Evolutionary conservation across 2,113 vertebrate species (phyloP), one percentile per base, ranked within the genome.

Genomic region (Lates calcarifer): DNA sequence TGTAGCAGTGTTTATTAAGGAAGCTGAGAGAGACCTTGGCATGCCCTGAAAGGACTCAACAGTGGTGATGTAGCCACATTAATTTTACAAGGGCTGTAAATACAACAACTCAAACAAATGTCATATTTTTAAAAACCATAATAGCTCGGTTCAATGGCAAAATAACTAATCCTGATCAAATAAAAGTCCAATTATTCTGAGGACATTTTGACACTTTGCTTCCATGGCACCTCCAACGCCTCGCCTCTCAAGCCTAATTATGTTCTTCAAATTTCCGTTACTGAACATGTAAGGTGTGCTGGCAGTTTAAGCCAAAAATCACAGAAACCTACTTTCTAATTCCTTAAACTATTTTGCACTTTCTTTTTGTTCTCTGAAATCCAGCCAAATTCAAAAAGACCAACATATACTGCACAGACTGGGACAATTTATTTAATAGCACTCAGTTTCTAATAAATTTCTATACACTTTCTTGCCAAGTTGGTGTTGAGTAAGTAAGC

Each of bases 21-120:
- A 85, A 79, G 80, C 76, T 64, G 51, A 85, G 69, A 20, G 69
- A 72, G 65, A 74, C 49, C 49, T 71, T 88, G 90, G 87, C 79
- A 57, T 63, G 28, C 14, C 28, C 73, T 88, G 53, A 86, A 86
- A 91, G 41, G 29, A 70, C 57, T 77, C 14, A 57, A 56, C 4
- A 75, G 61, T 49, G 26, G 72, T 70, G 66, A 86, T 82, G 78
- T 53, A 77, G 55, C 72, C 37, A 61, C 45, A 66, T 88, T 93
- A 33, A 74, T 77, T 92, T 92, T 77, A 92, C 37, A 69, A 83
- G 79, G 58, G 57, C 56, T 71, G 73, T 89, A 82, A 85, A 91
- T 82, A 79, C 35, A 85, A 63, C 31, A 83, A 57, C 78, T 85
- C 71, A 81, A 87, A 79, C 45, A 57, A 84, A 87, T 65, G 66